Evolutionary conservation across 2,113 vertebrate genomes (phyloP).

Genomic region (Thinocorus orbignyianus): DNA sequence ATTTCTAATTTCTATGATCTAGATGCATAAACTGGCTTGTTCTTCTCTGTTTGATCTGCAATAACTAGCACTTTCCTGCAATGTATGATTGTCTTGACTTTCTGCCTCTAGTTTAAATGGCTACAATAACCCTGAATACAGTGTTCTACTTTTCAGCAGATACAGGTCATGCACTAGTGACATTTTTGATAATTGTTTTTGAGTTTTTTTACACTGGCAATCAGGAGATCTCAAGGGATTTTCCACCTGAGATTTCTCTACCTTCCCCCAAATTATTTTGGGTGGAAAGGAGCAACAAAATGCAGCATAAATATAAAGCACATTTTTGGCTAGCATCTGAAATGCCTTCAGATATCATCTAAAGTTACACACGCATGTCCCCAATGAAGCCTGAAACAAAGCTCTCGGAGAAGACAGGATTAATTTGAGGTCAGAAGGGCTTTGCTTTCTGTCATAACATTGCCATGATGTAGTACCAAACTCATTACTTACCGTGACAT

Average conservation of each 20-base stretch:
- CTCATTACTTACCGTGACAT: conserved; percentile 65
- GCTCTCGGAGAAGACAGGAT: conserved; percentile 61
- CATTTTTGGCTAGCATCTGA: conserved; percentile 55
- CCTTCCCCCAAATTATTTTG: background rate
- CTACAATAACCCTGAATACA: background rate
- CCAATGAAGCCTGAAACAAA: conserved; percentile 62
- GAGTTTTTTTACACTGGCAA: background rate
- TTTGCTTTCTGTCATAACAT: conserved; percentile 73
- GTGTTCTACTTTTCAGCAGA: background rate
- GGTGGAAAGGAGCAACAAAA: background rate
- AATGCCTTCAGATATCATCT: conserved; percentile 65
- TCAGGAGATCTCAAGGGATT: background rate
- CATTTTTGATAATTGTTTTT: background rate
- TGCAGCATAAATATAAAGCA: conserved; percentile 44
- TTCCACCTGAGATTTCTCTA: conserved; percentile 21
- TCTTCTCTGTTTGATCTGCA: background rate
- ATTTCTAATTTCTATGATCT: background rate
- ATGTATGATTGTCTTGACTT: background rate
- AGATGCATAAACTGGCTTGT: background rate
- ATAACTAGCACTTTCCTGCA: background rate
- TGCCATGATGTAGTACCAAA: conserved; percentile 69
- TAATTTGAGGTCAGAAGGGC: conserved; percentile 58
- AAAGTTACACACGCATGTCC: conserved; percentile 51
- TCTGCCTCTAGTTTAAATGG: background rate
- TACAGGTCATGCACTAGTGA: background rate